These are phyloP conservation scores for Formica selysi DNA, from an alignment of 1,140 invertebrate species.

Conservation along the genomic window DNA sequence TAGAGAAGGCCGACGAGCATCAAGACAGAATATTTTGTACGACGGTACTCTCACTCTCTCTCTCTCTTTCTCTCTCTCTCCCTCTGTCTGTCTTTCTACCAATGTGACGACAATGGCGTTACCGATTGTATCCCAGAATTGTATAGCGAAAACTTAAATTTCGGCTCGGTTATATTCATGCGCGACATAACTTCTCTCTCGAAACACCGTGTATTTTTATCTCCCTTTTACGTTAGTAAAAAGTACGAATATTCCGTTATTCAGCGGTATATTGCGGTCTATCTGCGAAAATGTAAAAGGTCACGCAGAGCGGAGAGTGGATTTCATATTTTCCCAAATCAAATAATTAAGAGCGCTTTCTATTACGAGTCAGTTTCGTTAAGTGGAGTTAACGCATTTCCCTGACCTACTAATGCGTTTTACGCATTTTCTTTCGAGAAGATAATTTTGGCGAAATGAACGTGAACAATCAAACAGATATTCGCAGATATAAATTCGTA, in stretches of 20 bases:
- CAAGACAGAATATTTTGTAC: conserved; percentile 44
- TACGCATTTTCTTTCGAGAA: neutral
- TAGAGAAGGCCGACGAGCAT: conserved; percentile 8
- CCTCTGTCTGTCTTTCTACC: neutral
- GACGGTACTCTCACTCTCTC: neutral
- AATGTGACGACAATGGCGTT: conserved; percentile 21
- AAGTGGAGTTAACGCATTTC: neutral
- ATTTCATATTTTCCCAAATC: neutral
- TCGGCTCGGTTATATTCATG: neutral
- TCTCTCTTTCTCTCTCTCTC: neutral
- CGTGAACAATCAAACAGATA: neutral
- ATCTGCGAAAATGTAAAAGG: neutral
- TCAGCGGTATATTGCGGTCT: neutral
- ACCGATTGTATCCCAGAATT: neutral
- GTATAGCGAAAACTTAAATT: conserved; percentile 15
- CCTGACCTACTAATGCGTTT: no score
- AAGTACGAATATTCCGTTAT: conserved; percentile 25
- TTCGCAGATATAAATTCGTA: neutral
- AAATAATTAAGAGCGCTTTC: conserved; percentile 9
- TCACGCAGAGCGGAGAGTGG: neutral
- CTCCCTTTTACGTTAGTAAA: neutral
- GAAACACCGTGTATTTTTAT: conserved; percentile 2
- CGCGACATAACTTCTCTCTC: neutral
- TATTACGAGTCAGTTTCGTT: neutral
- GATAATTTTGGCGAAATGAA: neutral